Evolutionary conservation across 1,140 invertebrate species (phyloP).

Genomic region (Monochamus saltuarius): DNA sequence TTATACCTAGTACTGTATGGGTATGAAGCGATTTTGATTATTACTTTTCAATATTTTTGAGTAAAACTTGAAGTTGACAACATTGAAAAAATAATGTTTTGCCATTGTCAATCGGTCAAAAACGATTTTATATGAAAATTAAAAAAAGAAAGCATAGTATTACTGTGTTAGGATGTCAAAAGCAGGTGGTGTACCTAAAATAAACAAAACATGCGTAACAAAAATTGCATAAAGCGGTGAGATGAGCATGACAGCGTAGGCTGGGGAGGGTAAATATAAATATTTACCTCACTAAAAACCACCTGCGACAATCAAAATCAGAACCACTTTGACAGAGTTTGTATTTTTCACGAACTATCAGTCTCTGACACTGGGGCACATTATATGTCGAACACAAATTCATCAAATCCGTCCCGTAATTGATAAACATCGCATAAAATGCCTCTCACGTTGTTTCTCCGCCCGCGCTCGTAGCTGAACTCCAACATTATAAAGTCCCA

Average conservation of each 20-base stretch:
- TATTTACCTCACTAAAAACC: slow-evolving; percentile 45
- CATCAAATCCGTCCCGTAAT: slow-evolving; percentile 27
- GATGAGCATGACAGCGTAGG: slow-evolving; percentile 20
- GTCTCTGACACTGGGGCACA: slow-evolving; percentile 34
- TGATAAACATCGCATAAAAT: slow-evolving; percentile 43
- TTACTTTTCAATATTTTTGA: too few relatives aligned
- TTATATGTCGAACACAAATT: slow-evolving; percentile 32
- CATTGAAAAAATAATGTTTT: too few relatives aligned
- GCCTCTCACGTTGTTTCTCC: slow-evolving; percentile 29
- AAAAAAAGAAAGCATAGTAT: background rate
- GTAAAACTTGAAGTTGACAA: too few relatives aligned
- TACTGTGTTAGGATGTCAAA: background rate
- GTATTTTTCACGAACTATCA: slow-evolving; percentile 31
- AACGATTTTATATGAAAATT: background rate
- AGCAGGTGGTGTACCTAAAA: background rate
- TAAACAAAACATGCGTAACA: background rate
- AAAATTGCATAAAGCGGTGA: slow-evolving; percentile 20
- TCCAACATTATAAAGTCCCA: slow-evolving; percentile 43
- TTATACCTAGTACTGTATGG: too few relatives aligned
- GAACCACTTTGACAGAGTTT: slow-evolving; percentile 33
- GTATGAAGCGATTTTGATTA: too few relatives aligned
- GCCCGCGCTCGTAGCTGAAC: slow-evolving; percentile 40
- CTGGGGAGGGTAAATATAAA: slow-evolving; percentile 40
- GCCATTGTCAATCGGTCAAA: too few relatives aligned
- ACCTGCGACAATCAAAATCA: slow-evolving; percentile 40